Conservation (phyloP, 2,797 vertebrate species). For the Anguilla megastoma region DNA sequence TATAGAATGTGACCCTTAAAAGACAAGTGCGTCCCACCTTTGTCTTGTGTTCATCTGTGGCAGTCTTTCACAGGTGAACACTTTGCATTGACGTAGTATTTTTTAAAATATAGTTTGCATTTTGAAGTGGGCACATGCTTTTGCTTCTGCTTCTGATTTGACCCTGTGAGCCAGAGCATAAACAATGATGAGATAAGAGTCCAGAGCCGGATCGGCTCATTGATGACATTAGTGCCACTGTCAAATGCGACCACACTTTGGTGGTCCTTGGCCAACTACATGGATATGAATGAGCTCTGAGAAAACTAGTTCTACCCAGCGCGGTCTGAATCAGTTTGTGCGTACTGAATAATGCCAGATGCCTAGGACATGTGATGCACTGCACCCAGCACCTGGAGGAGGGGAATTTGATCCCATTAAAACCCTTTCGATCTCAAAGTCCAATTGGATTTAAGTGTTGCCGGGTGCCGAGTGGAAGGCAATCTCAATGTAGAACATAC, state of each 20-base stretch:
- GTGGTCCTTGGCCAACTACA: too few relatives aligned
- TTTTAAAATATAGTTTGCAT: background rate
- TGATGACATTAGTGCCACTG: background rate
- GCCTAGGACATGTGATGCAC: background rate
- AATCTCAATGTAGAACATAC: background rate
- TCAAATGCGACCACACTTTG: background rate
- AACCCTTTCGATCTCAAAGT: background rate
- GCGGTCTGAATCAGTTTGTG: background rate
- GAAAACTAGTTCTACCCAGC: background rate
- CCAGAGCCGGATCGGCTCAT: background rate
- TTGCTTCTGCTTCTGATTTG: background rate
- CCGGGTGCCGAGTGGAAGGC: background rate
- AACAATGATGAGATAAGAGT: background rate
- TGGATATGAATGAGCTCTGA: background rate
- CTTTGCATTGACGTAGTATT: background rate
- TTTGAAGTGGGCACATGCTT: background rate
- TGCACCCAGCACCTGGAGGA: background rate
- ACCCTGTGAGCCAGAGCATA: background rate
- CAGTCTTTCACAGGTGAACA: background rate
- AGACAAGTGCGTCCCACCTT: background rate
- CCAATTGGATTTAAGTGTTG: background rate
- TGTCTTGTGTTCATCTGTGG: background rate
- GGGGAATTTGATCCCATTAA: background rate
- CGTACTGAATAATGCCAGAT: background rate
- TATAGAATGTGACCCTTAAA: background rate